These are phyloP conservation scores for Chloroclystis v-ata DNA, from an alignment of 2,888 invertebrate genomes.

Conservation along the genomic window DNA sequence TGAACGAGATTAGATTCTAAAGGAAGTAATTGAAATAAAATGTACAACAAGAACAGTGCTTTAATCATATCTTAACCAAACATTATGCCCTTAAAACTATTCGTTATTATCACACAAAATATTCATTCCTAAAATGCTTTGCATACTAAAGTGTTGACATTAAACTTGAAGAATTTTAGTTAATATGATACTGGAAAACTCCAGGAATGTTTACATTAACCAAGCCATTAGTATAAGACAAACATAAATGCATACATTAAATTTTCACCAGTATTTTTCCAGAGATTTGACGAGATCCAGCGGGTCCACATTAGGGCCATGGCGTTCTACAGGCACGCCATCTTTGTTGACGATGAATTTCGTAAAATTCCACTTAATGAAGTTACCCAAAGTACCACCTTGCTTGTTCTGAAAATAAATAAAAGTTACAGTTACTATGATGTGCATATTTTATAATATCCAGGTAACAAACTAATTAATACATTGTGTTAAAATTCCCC, in stretches of 20 bases:
- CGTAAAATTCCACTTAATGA: slow-evolving; percentile 92
- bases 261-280: slow-evolving; percentile 75
- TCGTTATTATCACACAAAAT: slow-evolving; percentile 5
- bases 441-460: no score
- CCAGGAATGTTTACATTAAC: slow-evolving; percentile 17
- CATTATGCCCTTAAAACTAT: slow-evolving; percentile 2
- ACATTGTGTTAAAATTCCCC: no score
- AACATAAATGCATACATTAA: slow-evolving; percentile 9
- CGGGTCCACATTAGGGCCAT: slow-evolving; percentile 80
- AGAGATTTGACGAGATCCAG: slow-evolving; percentile 69
- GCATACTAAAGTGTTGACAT: no score
- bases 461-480: no score
- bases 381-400: slow-evolving; percentile 78
- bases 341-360: slow-evolving; percentile 88
- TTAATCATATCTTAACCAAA: slow-evolving; percentile 4
- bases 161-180: no score
- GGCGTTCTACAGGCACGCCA: slow-evolving; percentile 82
- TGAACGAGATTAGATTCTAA: no score
- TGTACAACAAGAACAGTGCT: slow-evolving; percentile 12
- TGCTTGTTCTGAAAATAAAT: slow-evolving; percentile 59
- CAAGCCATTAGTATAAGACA: no score
- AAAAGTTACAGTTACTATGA: no score
- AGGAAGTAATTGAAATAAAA: background rate
- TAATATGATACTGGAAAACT: slow-evolving; percentile 6
- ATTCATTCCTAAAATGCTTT: no score